Evolutionary conservation across 2,797 vertebrate genomes (phyloP).

Genomic region (Geotrypetes seraphini): DNA sequence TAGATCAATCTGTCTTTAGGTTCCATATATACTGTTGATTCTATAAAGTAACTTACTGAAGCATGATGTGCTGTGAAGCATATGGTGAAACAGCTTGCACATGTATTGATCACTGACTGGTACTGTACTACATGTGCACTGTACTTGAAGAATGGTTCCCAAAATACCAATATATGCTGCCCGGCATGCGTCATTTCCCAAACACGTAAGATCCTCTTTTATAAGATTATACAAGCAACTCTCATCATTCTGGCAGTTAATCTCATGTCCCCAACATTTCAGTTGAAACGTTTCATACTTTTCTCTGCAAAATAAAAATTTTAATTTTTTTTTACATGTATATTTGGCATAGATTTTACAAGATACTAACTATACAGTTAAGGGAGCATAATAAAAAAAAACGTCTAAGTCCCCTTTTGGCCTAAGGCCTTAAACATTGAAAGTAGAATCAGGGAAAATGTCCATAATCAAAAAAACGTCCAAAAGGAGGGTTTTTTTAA

Average conservation of each 20-base stretch:
- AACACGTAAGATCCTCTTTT: constrained; percentile 46
- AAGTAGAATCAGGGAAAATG: too few relatives aligned
- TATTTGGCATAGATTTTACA: too few relatives aligned
- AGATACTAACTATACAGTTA: too few relatives aligned
- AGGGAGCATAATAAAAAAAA: too few relatives aligned
- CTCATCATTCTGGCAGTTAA: constrained; percentile 42
- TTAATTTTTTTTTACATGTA: neutral
- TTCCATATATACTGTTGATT: too few relatives aligned
- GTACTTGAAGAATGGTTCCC: constrained; percentile 61
- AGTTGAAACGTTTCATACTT: constrained; percentile 49
- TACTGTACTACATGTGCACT: constrained; percentile 61
- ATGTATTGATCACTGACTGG: constrained; percentile 29
- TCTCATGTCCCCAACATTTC: constrained; percentile 63
- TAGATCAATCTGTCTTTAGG: too few relatives aligned
- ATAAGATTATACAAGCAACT: constrained; percentile 59
- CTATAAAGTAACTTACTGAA: constrained; percentile 53
- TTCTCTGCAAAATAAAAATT: constrained; percentile 37
- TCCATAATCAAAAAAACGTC: too few relatives aligned
- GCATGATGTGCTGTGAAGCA: constrained; percentile 67
- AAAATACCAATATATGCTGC: constrained; percentile 61
- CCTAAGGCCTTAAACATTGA: too few relatives aligned
- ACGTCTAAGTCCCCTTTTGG: too few relatives aligned
- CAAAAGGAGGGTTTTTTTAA: too few relatives aligned
- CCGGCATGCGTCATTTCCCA: constrained; percentile 57
- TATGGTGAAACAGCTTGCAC: constrained; percentile 60